Conservation (phyloP, 2,113 vertebrate genomes). For the Menidia beryllina region DNA sequence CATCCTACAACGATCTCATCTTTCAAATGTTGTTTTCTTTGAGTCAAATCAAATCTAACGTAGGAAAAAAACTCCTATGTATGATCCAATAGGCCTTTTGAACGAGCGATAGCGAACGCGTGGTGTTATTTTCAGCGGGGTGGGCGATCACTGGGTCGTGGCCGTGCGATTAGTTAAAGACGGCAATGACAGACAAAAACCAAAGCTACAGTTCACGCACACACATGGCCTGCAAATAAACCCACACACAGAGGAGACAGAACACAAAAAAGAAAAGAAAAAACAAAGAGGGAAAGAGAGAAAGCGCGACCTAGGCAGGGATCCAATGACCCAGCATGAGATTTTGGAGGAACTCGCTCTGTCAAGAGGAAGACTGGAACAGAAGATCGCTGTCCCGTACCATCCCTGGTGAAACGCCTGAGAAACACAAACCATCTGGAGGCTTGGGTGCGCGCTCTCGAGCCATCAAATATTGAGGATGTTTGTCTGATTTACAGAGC, state of each 20-base stretch:
- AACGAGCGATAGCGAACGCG: not conserved
- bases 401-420: slow-evolving; percentile 69
- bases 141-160: not conserved
- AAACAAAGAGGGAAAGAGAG: not conserved
- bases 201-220: slow-evolving; percentile 22
- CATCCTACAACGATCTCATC: slow-evolving; percentile 35
- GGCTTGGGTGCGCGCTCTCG: slow-evolving; percentile 63
- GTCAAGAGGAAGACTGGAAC: slow-evolving; percentile 70
- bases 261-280: slow-evolving; percentile 10
- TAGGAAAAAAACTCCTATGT: slow-evolving; percentile 32
- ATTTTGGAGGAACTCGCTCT: slow-evolving; percentile 59
- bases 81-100: slow-evolving; percentile 12
- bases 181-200: slow-evolving; percentile 17
- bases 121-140: slow-evolving; percentile 3
- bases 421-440: slow-evolving; percentile 84
- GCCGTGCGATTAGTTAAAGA: slow-evolving; percentile 20
- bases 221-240: slow-evolving; percentile 43
- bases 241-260: slow-evolving; percentile 40
- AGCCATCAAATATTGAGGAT: slow-evolving; percentile 79
- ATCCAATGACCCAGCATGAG: slow-evolving; percentile 63
- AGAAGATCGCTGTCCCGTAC: slow-evolving; percentile 74
- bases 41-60: slow-evolving; percentile 2
- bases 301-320: slow-evolving; percentile 53
- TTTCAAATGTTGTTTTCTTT: slow-evolving; percentile 18
- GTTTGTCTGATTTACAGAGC: slow-evolving; percentile 83